These are phyloP conservation scores for Leptobrachium ailaonicum DNA, from an alignment of 2,113 vertebrate species.

Conservation along the genomic window DNA sequence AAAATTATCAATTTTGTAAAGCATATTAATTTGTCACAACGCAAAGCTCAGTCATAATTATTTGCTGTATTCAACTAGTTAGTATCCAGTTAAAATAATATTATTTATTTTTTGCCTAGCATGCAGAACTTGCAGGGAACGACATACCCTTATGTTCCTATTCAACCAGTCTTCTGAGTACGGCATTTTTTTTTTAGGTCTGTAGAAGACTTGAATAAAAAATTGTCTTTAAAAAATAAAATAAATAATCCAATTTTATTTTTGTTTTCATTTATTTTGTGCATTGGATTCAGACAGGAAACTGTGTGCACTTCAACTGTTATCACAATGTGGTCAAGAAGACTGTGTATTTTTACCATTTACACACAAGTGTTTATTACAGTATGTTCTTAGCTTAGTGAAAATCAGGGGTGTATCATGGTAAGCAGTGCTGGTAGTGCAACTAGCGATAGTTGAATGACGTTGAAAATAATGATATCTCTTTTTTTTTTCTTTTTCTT, in stretches of 20 bases:
- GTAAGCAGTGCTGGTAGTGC: constrained; percentile 81
- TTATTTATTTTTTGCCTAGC: no score
- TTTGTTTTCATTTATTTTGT: constrained; percentile 81
- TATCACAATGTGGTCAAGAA: constrained; percentile 95
- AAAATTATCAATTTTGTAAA: no score
- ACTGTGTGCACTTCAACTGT: constrained; percentile 90
- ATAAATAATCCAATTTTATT: constrained; percentile 51
- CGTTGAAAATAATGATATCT: constrained; percentile 93
- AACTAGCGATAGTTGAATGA: constrained; percentile 76
- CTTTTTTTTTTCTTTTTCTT: constrained; percentile 20
- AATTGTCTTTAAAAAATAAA: constrained; percentile 52
- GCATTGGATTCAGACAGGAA: constrained; percentile 91
- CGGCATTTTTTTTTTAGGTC: no score
- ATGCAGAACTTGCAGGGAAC: neutral
- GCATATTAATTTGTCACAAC: no score
- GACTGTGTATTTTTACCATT: constrained; percentile 85
- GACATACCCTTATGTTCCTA: no score
- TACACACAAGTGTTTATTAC: constrained; percentile 87
- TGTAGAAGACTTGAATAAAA: no score
- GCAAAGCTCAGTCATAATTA: no score
- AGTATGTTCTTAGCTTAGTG: constrained; percentile 81
- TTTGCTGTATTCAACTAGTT: no score
- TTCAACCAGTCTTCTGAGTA: no score
- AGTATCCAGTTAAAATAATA: no score
- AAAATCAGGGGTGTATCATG: constrained; percentile 81